Percentiles rank a stretch among this genome's conserved stretches.
These are phyloP conservation scores for Lasiurus cinereus DNA, from an alignment of 2,113 vertebrate genomes.

Conservation along the genomic window DNA sequence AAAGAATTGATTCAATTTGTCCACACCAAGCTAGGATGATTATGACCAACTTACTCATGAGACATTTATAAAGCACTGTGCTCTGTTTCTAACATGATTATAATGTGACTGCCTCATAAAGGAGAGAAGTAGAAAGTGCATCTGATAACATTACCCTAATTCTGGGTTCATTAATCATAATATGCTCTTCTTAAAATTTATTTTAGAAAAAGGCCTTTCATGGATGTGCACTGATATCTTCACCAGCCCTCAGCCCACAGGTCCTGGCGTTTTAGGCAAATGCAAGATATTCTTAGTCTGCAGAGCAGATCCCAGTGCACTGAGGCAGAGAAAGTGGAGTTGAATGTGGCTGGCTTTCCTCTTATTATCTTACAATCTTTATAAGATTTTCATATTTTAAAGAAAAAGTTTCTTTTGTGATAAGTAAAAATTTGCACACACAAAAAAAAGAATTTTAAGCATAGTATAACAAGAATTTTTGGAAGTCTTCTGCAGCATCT, in stretches of 20 bases:
- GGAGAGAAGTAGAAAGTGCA: slow-evolving; percentile 90
- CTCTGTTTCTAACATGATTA: too few relatives aligned
- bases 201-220: slow-evolving; percentile 85
- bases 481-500: background rate
- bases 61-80: too few relatives aligned
- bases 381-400: slow-evolving; percentile 84
- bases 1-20: slow-evolving; percentile 83
- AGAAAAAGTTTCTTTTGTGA: slow-evolving; percentile 78
- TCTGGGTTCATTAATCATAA: slow-evolving; percentile 93
- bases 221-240: slow-evolving; percentile 87
- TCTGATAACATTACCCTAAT: slow-evolving; percentile 93
- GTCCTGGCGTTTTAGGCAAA: too few relatives aligned
- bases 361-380: background rate
- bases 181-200: slow-evolving; percentile 84
- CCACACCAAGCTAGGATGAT: slow-evolving; percentile 83
- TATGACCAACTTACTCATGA: slow-evolving; percentile 89
- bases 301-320: accelerated
- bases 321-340: accelerated
- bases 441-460: background rate
- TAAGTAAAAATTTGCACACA: background rate
- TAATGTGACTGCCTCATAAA: slow-evolving; percentile 92
- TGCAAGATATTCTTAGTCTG: too few relatives aligned
- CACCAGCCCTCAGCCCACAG: slow-evolving; percentile 80
- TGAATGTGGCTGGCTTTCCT: background rate
- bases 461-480: background rate